Evolutionary conservation across 2,888 invertebrate species (phyloP).

Genomic region (Leucophenga maculata): DNA sequence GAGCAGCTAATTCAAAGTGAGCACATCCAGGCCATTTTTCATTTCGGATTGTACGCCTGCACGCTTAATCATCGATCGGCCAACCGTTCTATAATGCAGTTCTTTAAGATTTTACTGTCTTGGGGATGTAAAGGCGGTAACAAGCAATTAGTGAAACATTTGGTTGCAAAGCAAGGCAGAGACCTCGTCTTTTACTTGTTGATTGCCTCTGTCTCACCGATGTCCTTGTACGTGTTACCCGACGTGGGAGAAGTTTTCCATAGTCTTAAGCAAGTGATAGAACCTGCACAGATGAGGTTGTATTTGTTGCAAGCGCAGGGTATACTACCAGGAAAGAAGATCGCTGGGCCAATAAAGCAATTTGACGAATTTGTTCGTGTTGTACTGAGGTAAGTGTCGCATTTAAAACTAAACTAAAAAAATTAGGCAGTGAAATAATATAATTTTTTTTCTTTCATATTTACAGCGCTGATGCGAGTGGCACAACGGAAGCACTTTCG

Average conservation of each 20-base stretch:
- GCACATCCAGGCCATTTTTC: slow-evolving; percentile 82
- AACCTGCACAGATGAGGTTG: slow-evolving; percentile 76
- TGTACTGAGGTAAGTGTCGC: slow-evolving; percentile 78
- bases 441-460: no score
- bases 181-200: slow-evolving; percentile 84
- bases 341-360: slow-evolving; percentile 87
- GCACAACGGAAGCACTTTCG: slow-evolving; percentile 84
- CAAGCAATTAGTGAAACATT: slow-evolving; percentile 72
- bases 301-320: slow-evolving; percentile 86
- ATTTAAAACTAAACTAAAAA: background rate
- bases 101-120: slow-evolving; percentile 87
- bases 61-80: slow-evolving; percentile 95
- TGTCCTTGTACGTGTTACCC: slow-evolving; percentile 89
- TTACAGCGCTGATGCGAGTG: slow-evolving; percentile 84
- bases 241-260: slow-evolving; percentile 93
- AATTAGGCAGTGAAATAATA: no score
- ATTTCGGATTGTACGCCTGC: slow-evolving; percentile 87
- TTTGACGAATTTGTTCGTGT: slow-evolving; percentile 86
- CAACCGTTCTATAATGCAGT: slow-evolving; percentile 96
- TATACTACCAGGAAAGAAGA: slow-evolving; percentile 82
- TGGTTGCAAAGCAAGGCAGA: slow-evolving; percentile 83
- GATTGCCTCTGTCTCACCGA: slow-evolving; percentile 86
- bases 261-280: slow-evolving; percentile 80
- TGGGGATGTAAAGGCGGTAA: slow-evolving; percentile 74
- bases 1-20: slow-evolving; percentile 85